These are phyloP conservation scores for Drosophila lacteicornis DNA, from an alignment of 1,140 invertebrate genomes.

Conservation along the genomic window DNA sequence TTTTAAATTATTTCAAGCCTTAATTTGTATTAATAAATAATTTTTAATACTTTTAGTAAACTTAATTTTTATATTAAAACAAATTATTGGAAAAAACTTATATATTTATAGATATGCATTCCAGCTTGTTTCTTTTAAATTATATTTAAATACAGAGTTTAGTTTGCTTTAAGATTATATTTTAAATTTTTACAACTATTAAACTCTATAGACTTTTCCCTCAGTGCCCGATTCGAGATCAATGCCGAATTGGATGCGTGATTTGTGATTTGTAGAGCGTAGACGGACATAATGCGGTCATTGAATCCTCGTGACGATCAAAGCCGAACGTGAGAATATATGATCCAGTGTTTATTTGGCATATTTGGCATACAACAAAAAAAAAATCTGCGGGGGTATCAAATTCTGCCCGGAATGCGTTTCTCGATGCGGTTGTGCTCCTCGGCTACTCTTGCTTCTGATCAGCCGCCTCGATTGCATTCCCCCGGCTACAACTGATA, in stretches of 20 bases:
- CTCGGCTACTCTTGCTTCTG: not conserved
- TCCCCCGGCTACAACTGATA: slow-evolving; percentile 33
- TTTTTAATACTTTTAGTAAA: too few species aligned
- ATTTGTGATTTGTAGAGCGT: slow-evolving; percentile 20
- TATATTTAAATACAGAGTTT: too few species aligned
- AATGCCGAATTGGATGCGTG: slow-evolving; percentile 15
- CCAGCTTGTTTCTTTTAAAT: too few species aligned
- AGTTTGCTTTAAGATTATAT: too few species aligned
- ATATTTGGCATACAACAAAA: slow-evolving; percentile 6
- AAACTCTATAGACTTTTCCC: not conserved
- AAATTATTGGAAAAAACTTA: too few species aligned
- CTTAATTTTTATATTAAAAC: too few species aligned
- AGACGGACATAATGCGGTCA: slow-evolving; percentile 50
- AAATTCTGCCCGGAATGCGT: slow-evolving; percentile 22
- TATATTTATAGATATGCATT: too few species aligned
- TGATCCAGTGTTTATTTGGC: slow-evolving; percentile 28
- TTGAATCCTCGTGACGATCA: slow-evolving; percentile 37
- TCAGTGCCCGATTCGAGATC: slow-evolving; percentile 9
- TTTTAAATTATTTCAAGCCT: too few species aligned
- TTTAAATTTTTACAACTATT: too few species aligned
- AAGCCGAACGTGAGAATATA: slow-evolving; percentile 39
- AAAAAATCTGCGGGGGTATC: slow-evolving; percentile 3
- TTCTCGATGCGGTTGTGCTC: slow-evolving; percentile 31
- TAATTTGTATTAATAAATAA: too few species aligned
- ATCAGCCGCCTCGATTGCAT: slow-evolving; percentile 21